phyloP scores from a whole-genome alignment of 2,113 vertebrate species.

The Etheostoma spectabile region DNA sequence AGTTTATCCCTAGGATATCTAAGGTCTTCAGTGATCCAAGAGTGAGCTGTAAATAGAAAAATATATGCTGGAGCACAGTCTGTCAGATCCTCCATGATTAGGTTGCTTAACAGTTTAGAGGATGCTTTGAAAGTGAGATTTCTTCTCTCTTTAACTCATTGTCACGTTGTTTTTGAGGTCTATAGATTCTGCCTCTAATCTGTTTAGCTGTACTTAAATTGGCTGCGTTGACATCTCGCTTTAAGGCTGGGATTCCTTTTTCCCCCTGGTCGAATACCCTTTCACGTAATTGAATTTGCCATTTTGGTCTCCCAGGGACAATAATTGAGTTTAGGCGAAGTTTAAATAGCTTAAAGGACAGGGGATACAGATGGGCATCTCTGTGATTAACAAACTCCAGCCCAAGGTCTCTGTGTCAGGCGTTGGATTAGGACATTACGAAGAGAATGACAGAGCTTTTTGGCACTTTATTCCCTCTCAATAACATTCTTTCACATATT shows the following conservation, averaged over 20 bases:
- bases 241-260: slow-evolving; percentile 92
- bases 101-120: slow-evolving; percentile 89
- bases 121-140: slow-evolving; percentile 89
- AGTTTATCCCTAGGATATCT: slow-evolving; percentile 15
- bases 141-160: slow-evolving; percentile 87
- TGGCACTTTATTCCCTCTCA: slow-evolving; percentile 99
- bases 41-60: slow-evolving; percentile 81
- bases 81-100: slow-evolving; percentile 87
- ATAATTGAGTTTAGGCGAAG: slow-evolving; percentile 99
- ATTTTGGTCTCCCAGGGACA: slow-evolving; percentile 98
- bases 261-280: slow-evolving; percentile 86
- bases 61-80: slow-evolving; percentile 82
- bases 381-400: slow-evolving; percentile 97
- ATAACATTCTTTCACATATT: slow-evolving; percentile 99
- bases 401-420: slow-evolving; percentile 96
- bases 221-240: slow-evolving; percentile 92
- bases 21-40: slow-evolving; percentile 59
- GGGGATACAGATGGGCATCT: slow-evolving; percentile 98
- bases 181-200: slow-evolving; percentile 91
- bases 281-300: slow-evolving; percentile 98
- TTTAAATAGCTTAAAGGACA: slow-evolving; percentile 98
- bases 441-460: slow-evolving; percentile 99
- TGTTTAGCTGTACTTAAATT: slow-evolving; percentile 97
- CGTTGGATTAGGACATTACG: slow-evolving; percentile 99
- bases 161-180: slow-evolving; percentile 88